Conservation (phyloP, 1,140 invertebrate species). For the Lasaia peninsularis region DNA sequence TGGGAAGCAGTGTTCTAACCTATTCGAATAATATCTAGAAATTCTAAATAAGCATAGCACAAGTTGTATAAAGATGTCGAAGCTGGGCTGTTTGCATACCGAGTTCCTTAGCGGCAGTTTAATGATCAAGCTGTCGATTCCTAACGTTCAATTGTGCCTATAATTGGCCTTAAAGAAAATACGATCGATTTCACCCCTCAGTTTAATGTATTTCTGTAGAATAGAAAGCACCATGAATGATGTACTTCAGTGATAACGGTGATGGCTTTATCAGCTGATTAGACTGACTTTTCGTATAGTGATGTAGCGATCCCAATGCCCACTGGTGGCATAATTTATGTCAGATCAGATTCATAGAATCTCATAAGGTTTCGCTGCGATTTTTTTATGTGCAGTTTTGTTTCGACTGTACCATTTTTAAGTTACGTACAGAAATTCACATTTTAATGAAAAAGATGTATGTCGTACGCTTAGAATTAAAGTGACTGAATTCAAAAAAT, state of each 20-base stretch:
- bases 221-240: not conserved
- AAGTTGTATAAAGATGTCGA: constrained; percentile 1
- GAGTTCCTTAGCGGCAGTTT: not conserved
- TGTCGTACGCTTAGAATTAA: too few relatives aligned
- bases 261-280: too few relatives aligned
- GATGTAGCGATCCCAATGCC: too few relatives aligned
- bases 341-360: too few relatives aligned
- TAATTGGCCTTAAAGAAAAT: not conserved
- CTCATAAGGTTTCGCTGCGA: too few relatives aligned
- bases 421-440: too few relatives aligned
- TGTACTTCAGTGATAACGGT: not conserved
- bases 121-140: not conserved
- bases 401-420: too few relatives aligned
- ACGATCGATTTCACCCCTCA: not conserved
- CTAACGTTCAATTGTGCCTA: not conserved
- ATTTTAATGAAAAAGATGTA: too few relatives aligned
- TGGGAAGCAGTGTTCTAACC: not conserved
- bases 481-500: too few relatives aligned
- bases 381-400: too few relatives aligned
- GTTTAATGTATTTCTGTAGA: not conserved
- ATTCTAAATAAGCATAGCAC: not conserved
- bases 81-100: not conserved
- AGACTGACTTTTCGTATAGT: too few relatives aligned
- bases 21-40: constrained; percentile 3
- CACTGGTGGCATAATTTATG: too few relatives aligned